These are phyloP conservation scores for Cephonodes hylas DNA, from an alignment of 2,888 invertebrate genomes.

Conservation along the genomic window DNA sequence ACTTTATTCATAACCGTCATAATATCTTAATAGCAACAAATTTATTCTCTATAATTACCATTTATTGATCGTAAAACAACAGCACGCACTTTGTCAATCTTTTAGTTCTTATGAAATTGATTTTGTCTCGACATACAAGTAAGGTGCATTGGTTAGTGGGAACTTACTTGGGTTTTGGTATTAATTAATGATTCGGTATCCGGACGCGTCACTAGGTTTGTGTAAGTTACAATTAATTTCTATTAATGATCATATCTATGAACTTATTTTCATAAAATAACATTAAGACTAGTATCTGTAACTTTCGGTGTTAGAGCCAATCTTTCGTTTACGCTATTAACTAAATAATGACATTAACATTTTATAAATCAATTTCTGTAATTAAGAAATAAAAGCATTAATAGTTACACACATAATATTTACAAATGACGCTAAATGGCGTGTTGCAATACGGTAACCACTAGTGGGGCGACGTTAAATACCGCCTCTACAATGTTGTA, in stretches of 20 bases:
- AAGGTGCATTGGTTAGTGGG: not conserved
- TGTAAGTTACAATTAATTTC: too few species aligned
- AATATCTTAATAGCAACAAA: not conserved
- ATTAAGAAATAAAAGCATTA: not conserved
- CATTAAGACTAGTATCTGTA: too few species aligned
- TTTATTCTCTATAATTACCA: not conserved
- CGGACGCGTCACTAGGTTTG: too few species aligned
- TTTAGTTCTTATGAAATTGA: not conserved
- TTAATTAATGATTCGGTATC: too few species aligned
- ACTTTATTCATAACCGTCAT: not conserved
- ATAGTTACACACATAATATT: not conserved
- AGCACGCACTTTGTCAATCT: not conserved
- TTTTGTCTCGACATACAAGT: not conserved
- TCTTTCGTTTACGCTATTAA: too few species aligned
- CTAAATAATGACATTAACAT: too few species aligned
- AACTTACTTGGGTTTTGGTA: too few species aligned
- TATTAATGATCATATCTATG: too few species aligned
- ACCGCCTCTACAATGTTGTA: not conserved
- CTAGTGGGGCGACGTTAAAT: not conserved
- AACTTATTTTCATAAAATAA: too few species aligned
- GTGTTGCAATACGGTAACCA: not conserved
- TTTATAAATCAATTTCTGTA: too few species aligned
- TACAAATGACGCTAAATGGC: not conserved
- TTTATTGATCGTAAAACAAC: conserved; percentile 1
- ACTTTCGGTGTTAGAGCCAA: too few species aligned